phyloP scores from a whole-genome alignment of 1,140 invertebrate genomes.

The Cyclina sinensis region DNA sequence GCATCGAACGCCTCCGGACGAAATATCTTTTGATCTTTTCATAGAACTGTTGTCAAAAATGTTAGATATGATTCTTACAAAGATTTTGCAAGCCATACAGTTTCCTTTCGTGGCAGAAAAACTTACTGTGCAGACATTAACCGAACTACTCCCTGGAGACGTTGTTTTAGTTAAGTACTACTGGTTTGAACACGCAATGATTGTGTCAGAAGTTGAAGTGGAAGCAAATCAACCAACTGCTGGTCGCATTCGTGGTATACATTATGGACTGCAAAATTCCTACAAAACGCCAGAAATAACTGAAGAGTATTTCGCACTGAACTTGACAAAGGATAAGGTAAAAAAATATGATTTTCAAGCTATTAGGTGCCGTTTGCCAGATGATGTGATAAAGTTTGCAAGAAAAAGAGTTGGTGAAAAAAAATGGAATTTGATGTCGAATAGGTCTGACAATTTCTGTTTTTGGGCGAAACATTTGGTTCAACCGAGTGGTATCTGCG shows the following conservation, averaged over 20 bases:
- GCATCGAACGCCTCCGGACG: background rate
- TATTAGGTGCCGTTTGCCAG: background rate
- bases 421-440: conserved; percentile 3
- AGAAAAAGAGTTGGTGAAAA: conserved; percentile 29
- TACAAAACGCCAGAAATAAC: background rate
- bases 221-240: background rate
- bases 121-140: background rate
- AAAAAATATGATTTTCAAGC: background rate
- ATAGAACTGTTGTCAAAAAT: conserved; percentile 6
- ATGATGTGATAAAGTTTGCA: background rate
- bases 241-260: background rate
- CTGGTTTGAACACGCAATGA: background rate
- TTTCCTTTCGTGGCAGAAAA: background rate
- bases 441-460: conserved; percentile 49
- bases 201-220: background rate
- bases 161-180: background rate
- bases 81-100: background rate
- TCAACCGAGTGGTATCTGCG: background rate
- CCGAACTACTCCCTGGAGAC: background rate
- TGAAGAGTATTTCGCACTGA: background rate
- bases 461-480: conserved; percentile 39
- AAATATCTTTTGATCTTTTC: conserved; percentile 15
- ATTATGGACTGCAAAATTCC: background rate
- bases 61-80: conserved; percentile 2
- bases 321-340: background rate